Conservation (phyloP, 2,797 vertebrate species). For the Acridotheres tristis region DNA sequence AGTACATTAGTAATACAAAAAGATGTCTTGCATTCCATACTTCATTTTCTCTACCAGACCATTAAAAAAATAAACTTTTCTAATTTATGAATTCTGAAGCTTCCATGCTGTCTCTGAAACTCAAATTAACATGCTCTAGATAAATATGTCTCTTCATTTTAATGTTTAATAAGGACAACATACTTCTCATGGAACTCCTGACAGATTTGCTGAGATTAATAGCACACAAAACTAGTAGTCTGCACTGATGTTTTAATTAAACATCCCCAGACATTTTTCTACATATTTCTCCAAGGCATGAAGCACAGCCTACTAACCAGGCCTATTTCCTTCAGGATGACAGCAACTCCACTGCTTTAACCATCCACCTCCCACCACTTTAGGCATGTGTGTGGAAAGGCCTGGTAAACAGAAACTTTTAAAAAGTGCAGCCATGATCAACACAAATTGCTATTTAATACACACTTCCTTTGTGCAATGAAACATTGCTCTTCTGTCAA, state of each 20-base stretch:
- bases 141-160: conserved; percentile 58
- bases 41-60: background rate
- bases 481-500: background rate
- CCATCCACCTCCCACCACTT: background rate
- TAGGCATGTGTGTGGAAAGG: background rate
- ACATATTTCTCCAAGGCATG: conserved; percentile 56
- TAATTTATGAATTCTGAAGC: conserved; percentile 33
- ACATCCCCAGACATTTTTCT: conserved; percentile 51
- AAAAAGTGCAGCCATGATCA: background rate
- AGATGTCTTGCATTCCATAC: background rate
- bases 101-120: background rate
- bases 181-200: conserved; percentile 42
- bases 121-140: conserved; percentile 54
- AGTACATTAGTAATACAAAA: background rate
- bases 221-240: conserved; percentile 47
- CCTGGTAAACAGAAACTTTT: background rate
- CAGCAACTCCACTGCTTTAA: background rate
- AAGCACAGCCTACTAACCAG: conserved; percentile 25
- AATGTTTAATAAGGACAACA: conserved; percentile 64
- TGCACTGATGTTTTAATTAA: conserved; percentile 61
- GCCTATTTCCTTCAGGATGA: background rate
- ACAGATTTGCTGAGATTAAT: conserved; percentile 60
- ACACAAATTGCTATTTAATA: background rate
- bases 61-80: conserved; percentile 21
- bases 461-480: background rate